phyloP scores from a whole-genome alignment of 2,888 invertebrate genomes.

The Brachyptera risi region DNA sequence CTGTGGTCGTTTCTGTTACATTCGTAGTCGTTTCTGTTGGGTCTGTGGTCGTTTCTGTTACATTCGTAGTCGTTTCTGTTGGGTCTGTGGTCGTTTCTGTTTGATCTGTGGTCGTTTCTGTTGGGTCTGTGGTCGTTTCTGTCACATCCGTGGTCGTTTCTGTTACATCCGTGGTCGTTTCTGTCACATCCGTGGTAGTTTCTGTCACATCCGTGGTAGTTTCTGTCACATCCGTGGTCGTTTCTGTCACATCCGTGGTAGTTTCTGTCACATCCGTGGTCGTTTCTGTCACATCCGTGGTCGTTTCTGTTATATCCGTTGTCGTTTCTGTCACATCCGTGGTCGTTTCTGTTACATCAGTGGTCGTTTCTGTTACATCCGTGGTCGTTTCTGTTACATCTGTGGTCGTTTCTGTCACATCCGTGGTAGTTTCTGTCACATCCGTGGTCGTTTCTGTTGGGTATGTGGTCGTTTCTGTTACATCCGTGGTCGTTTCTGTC shows the following conservation, averaged over 20 bases:
- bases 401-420: background rate
- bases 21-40: background rate
- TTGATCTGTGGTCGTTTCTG: background rate
- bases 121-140: background rate
- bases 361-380: background rate
- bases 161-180: background rate
- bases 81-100: slow-evolving; percentile 7
- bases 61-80: background rate
- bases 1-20: background rate
- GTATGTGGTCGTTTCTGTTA: background rate
- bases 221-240: slow-evolving; percentile 1
- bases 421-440: background rate
- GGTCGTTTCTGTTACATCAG: background rate
- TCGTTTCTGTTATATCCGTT: background rate
- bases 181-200: background rate
- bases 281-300: background rate
- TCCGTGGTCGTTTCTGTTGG: background rate
- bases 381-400: background rate
- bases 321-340: background rate
- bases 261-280: background rate
- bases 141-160: background rate
- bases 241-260: background rate
- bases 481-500: background rate
- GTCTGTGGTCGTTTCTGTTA: background rate
- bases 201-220: background rate